Evolutionary conservation across 2,113 vertebrate species (phyloP).

Genomic region (Aspiorhynchus laticeps): DNA sequence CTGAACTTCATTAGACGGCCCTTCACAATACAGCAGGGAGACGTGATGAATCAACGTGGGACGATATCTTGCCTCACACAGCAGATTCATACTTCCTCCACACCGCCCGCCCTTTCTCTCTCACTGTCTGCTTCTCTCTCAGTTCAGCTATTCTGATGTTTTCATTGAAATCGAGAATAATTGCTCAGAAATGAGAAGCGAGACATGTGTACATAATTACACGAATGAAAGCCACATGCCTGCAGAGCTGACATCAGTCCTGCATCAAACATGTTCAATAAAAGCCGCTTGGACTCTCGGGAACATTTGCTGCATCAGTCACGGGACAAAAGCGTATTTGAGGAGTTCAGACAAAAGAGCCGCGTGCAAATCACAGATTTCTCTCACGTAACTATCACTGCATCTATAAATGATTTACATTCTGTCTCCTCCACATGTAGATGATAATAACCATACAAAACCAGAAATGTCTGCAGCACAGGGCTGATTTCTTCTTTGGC

Average conservation of each 20-base stretch:
- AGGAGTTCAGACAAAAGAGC: background rate
- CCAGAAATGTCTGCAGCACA: background rate
- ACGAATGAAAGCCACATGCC: background rate
- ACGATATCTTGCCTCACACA: slow-evolving; percentile 93
- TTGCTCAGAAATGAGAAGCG: slow-evolving; percentile 58
- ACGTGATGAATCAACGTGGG: slow-evolving; percentile 96
- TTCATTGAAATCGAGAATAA: slow-evolving; percentile 15
- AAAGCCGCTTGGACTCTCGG: background rate
- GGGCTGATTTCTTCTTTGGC: slow-evolving; percentile 52
- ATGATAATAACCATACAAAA: slow-evolving; percentile 63
- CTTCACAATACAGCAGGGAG: slow-evolving; percentile 98
- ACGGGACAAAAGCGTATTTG: background rate
- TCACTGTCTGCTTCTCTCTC: slow-evolving; percentile 29
- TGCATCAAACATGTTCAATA: slow-evolving; percentile 16
- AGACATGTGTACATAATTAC: slow-evolving; percentile 78
- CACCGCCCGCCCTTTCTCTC: slow-evolving; percentile 54
- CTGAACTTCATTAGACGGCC: slow-evolving; percentile 99
- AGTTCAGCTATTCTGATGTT: background rate
- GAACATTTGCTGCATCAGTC: background rate
- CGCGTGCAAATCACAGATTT: background rate
- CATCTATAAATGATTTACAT: slow-evolving; percentile 54
- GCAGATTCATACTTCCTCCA: slow-evolving; percentile 90
- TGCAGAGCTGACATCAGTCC: background rate
- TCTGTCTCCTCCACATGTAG: slow-evolving; percentile 71
- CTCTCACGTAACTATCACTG: slow-evolving; percentile 57